These are phyloP conservation scores for Lamellibrachia satsuma DNA, from an alignment of 2,888 invertebrate species.

Conservation along the genomic window DNA sequence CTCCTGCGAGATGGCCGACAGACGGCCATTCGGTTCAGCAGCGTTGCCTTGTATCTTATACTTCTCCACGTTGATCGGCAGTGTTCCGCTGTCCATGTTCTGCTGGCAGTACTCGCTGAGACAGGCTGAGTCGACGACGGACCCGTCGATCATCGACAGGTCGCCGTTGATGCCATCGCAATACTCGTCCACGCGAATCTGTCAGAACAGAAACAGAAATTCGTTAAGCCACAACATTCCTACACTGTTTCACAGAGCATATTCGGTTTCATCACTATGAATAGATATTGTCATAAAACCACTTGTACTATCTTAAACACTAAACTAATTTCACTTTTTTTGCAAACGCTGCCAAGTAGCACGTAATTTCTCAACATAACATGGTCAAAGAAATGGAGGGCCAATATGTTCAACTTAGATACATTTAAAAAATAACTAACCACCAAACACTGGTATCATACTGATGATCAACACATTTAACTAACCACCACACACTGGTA, in stretches of 20 bases:
- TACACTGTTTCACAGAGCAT: too few species aligned
- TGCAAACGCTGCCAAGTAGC: too few species aligned
- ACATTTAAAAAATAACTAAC: too few species aligned
- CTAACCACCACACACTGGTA: too few species aligned
- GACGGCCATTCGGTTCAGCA: background rate
- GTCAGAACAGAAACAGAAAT: background rate
- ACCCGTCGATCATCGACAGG: slow-evolving; percentile 25
- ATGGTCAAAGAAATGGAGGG: too few species aligned
- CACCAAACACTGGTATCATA: too few species aligned
- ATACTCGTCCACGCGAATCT: background rate
- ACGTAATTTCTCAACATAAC: too few species aligned
- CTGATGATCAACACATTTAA: too few species aligned
- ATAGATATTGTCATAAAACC: background rate
- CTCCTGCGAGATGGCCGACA: slow-evolving; percentile 28
- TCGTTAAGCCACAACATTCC: too few species aligned
- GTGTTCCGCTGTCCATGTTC: background rate
- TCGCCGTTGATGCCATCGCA: background rate
- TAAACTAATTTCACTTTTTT: too few species aligned
- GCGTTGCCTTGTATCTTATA: slow-evolving; percentile 36
- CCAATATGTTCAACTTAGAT: too few species aligned
- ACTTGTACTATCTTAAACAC: too few species aligned
- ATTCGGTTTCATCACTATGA: background rate
- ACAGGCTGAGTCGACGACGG: slow-evolving; percentile 38
- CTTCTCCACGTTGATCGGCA: slow-evolving; percentile 38
- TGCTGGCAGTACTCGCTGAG: slow-evolving; percentile 25